Percentiles rank a stretch among this genome's conserved stretches.
Conservation (phyloP, 2,797 vertebrate species). For the Mormyrus proboscirostris region DNA sequence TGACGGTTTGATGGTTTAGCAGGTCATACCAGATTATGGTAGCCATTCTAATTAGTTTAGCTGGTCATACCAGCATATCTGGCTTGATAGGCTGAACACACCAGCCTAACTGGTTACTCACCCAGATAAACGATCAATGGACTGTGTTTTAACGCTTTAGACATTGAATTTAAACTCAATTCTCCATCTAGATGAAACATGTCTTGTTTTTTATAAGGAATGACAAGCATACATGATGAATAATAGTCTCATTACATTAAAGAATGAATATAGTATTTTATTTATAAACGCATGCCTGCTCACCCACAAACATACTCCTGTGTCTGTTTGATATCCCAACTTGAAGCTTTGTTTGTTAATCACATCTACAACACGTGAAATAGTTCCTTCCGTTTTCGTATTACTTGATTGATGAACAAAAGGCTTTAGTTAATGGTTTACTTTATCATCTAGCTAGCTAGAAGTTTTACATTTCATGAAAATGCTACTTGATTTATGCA, state of each 20-base stretch:
- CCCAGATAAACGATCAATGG: not conserved
- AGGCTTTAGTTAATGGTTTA: not conserved
- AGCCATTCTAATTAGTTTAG: not conserved
- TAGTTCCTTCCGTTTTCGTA: not conserved
- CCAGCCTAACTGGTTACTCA: not conserved
- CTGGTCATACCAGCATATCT: not conserved
- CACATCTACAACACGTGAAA: not conserved
- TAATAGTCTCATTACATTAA: conserved; percentile 50
- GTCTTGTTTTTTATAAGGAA: not conserved
- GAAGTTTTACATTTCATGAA: not conserved
- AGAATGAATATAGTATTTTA: conserved; percentile 49
- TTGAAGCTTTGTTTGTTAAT: not conserved
- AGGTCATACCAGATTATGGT: not conserved
- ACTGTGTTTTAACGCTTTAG: not conserved
- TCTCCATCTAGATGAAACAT: not conserved
- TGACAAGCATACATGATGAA: conserved; percentile 16
- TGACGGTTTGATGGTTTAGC: not conserved
- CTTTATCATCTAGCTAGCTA: not conserved
- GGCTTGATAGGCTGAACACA: not conserved
- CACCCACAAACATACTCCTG: not conserved
- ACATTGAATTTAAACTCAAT: not conserved
- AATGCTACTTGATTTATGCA: not conserved
- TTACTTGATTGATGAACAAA: not conserved
- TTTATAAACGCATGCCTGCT: conserved; percentile 43
- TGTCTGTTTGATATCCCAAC: not conserved